Base-by-base conservation (phyloP, 2,113 vertebrate species). In the Athene cunicularia region DNA sequence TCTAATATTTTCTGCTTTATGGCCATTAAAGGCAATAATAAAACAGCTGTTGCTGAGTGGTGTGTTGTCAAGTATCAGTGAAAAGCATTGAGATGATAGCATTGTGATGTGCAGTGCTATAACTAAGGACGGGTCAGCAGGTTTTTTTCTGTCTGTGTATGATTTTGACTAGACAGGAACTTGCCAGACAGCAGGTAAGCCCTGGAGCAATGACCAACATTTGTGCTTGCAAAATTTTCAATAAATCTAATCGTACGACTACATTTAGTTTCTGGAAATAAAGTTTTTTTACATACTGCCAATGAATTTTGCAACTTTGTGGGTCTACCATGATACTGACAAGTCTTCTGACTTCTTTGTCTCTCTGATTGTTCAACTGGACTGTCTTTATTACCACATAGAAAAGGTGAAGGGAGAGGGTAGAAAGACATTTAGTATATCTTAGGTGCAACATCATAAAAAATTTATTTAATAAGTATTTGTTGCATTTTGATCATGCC, bases 1-100 rank as follows among this genome's bases (percentile, higher is more conserved):
- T 95, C 82, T 94, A 98, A 91, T 94, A 96, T 89, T 97, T 96
- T 97, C 93, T 98, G 77, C 88, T 96, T 97, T 97, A 79, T 87
- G 86, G 91, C 87, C 96, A 91, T 97, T 97, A 96, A 97, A 97
- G 70, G 55, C 87, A 80, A 95, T 90, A 97, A 98, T 96, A 97
- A 98, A 97, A 92, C 98, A 98, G 91, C 97, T 98, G 97, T 92
- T 0, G 2, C 84, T 52, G 72, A 94, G 90, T 81, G 66, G 37
- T 70, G 73, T 96, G 82, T 72, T 96, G 83, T 97, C 96, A 97
- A 96, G 92, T 94, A 95, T 64, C 76, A 89, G 39, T 68, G 74
- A 62, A 95, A 95, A 95, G 39, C 90, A 75, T 19, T 81, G 85
- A 86, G 64, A 96, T 94, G 86, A 88, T 39, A 62, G 19, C 9